phyloP scores from a whole-genome alignment of 2,888 invertebrate species.

The Heliconius ethilla region DNA sequence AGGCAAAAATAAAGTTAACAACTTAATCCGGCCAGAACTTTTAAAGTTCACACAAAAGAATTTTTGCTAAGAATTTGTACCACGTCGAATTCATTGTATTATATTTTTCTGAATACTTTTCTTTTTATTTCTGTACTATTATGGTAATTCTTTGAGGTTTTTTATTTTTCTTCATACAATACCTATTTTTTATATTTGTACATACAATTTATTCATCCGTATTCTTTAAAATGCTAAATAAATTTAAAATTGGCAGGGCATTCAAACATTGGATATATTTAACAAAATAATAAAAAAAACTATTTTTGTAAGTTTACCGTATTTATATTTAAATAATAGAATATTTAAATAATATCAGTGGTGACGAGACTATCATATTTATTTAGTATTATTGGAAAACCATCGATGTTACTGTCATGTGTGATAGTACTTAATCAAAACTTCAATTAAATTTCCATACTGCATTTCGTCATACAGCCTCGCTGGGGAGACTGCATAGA shows the following conservation, averaged over 20 bases:
- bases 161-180: not conserved
- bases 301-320: no score
- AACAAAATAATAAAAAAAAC: no score
- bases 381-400: slow-evolving; percentile 30
- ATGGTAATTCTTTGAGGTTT: not conserved
- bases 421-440: slow-evolving; percentile 76
- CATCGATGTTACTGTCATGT: slow-evolving; percentile 56
- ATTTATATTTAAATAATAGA: not conserved
- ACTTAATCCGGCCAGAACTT: not conserved
- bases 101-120: slow-evolving; percentile 1
- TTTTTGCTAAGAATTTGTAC: not conserved
- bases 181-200: not conserved
- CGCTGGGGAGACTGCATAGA: slow-evolving; percentile 49
- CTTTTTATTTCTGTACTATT: not conserved
- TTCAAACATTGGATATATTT: no score
- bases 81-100: not conserved
- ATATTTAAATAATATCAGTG: not conserved
- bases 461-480: slow-evolving; percentile 67
- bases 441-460: slow-evolving; percentile 78
- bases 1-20: slow-evolving; percentile 24
- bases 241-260: no score
- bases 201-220: no score
- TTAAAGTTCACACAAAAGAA: slow-evolving; percentile 9
- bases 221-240: no score
- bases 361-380: not conserved